Conservation (phyloP, 2,797 vertebrate genomes). For the Halcyon smyrnensis region DNA sequence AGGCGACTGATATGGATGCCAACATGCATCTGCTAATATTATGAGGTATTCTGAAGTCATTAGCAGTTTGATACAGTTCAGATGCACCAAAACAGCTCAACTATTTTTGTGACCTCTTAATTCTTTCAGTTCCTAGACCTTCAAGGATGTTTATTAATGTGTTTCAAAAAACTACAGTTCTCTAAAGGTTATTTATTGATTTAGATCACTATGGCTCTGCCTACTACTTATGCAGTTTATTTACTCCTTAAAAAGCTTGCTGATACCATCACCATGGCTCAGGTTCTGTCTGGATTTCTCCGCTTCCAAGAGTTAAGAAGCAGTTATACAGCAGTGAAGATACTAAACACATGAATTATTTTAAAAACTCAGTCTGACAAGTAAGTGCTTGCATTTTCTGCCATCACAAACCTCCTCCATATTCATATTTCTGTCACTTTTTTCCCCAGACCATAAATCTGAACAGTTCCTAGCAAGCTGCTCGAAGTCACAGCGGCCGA, state of each 20-base stretch:
- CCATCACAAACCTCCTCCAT: background rate
- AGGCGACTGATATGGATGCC: background rate
- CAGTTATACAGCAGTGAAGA: background rate
- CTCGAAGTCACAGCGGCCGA: background rate
- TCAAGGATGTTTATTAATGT: background rate
- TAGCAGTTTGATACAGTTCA: background rate
- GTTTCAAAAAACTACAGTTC: background rate
- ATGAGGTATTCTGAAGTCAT: slow-evolving; percentile 9
- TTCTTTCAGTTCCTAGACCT: slow-evolving; percentile 34
- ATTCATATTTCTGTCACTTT: background rate
- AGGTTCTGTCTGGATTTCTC: background rate
- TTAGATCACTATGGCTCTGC: background rate
- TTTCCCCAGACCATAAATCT: background rate
- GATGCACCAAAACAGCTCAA: background rate
- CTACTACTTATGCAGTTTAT: background rate
- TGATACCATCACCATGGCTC: background rate
- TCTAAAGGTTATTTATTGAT: slow-evolving; percentile 33
- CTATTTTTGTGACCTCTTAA: background rate
- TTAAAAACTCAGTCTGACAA: background rate
- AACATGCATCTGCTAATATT: background rate
- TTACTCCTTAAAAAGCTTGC: background rate
- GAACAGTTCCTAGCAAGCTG: background rate
- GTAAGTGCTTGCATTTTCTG: background rate
- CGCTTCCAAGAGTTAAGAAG: background rate
- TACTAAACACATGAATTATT: background rate